Conservation (phyloP, 1,140 invertebrate species). For the Drosophila kikkawai region DNA sequence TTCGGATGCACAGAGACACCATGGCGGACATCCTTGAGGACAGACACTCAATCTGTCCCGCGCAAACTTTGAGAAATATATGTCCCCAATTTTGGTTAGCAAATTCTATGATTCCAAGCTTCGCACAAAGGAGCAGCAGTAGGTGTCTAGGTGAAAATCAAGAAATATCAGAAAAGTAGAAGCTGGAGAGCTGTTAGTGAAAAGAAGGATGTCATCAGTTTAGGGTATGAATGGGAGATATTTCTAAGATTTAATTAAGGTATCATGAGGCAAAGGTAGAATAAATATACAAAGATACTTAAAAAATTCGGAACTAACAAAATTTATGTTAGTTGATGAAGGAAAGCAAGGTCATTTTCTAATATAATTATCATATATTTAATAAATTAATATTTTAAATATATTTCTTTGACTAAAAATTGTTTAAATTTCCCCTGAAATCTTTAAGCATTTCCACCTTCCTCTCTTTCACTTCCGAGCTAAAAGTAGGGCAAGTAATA, state of each 20-base stretch:
- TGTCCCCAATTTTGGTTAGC: conserved; percentile 67
- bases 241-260: not conserved
- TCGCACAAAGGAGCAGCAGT: conserved; percentile 13
- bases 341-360: not conserved
- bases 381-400: not conserved
- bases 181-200: not conserved
- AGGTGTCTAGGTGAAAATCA: conserved; percentile 24
- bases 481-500: conserved; percentile 1
- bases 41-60: conserved; percentile 14
- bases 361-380: not conserved
- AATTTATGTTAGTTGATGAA: not conserved
- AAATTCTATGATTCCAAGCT: conserved; percentile 73
- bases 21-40: conserved; percentile 26
- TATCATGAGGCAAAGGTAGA: not conserved
- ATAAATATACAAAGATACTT: not conserved
- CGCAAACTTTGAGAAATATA: conserved; percentile 6
- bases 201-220: not conserved
- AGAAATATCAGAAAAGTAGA: not conserved
- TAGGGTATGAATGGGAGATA: not conserved
- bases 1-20: conserved; percentile 12
- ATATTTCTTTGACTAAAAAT: not conserved
- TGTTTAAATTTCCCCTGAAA: not conserved
- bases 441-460: not conserved
- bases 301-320: not conserved
- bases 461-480: no score